These are phyloP conservation scores for Brachionus rotundiformis DNA, from an alignment of 1,140 invertebrate species.

Conservation along the genomic window DNA sequence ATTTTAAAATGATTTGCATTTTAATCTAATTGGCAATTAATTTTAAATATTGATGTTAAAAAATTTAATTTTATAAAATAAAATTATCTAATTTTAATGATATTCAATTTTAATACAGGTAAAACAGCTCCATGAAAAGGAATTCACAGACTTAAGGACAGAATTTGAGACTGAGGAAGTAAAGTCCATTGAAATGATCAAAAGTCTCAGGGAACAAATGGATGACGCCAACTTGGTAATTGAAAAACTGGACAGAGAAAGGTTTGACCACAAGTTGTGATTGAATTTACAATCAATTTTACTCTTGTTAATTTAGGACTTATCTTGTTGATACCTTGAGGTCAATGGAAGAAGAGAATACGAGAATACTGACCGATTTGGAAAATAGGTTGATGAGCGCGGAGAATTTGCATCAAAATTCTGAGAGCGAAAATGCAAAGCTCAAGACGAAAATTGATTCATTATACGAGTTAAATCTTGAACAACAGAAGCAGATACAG, in stretches of 20 bases:
- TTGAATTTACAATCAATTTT: not conserved
- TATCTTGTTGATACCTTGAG: slow-evolving; percentile 14
- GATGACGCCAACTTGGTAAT: slow-evolving; percentile 25
- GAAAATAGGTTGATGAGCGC: not conserved
- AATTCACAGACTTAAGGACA: not conserved
- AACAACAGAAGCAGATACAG: slow-evolving; percentile 39
- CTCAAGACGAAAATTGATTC: not conserved
- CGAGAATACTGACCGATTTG: not conserved
- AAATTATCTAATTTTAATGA: not conserved
- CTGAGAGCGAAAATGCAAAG: not conserved
- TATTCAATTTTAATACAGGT: not conserved
- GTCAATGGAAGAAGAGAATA: not conserved
- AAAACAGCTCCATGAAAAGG: slow-evolving; percentile 10
- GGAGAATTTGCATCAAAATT: not conserved
- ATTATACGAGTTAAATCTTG: slow-evolving; percentile 1
- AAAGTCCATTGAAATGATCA: slow-evolving; percentile 24
- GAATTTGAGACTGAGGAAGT: slow-evolving; percentile 10
- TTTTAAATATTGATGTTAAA: too few relatives aligned
- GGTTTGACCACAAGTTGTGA: not conserved
- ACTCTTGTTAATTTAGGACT: not conserved
- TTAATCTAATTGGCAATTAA: too few relatives aligned
- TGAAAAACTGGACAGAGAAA: slow-evolving; percentile 23
- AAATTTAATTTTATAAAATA: too few relatives aligned
- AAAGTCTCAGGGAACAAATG: not conserved
- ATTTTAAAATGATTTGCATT: too few relatives aligned